Evolutionary conservation across 2,888 invertebrate species (phyloP), one percentile per base, ranked within the genome.

Genomic region (Lysandra coridon): DNA sequence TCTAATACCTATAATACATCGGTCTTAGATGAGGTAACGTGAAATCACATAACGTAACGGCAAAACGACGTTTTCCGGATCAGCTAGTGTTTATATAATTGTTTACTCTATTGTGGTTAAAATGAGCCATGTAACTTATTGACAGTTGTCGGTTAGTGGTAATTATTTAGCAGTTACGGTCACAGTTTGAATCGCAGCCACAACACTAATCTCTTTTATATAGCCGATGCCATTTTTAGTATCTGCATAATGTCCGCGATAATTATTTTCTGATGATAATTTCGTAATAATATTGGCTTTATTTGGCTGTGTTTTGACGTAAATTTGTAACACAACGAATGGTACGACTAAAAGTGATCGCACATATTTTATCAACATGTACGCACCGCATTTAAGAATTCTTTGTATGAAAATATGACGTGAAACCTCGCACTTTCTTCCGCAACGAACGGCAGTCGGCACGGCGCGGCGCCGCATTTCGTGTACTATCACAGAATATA

Each of bases 191-290:
- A 69, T 64, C 33, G 69, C 69, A 23, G 64, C 64, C 64, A 64
- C 69, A 69, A 33, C 33, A 33, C 69, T 69, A 69, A 69, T 69
- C 69, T 69, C 69, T 69, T 69, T 69, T 69, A 33, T 69, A 69
- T 69, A 33, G 33, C 37, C 69, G 69, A 69, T 37, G 69, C 69
- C 69, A 69, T 69, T 69, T 69, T 69, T 69, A 37, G 69, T 69
- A 69, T 69, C 69, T 69, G 33, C 14, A 30, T 69, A 69, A 69
- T 69, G 64, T 69, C 12, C 30, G 64, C 64, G 12, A 69, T 69
- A 69, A 69, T 69, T 69, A 17, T 37, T 69, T 37, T 37, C 33
- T 69, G 33, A 69, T 69, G 69, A 69, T 69, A 69, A 69, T 69
- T 69, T 14, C 33, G 33, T 69, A 4, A 37, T 69, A 69, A 69